Evolutionary conservation across 30 jellyfish, hydroid and myxozoan species (phyloP).

Genomic region (Euphysa ruthae): DNA sequence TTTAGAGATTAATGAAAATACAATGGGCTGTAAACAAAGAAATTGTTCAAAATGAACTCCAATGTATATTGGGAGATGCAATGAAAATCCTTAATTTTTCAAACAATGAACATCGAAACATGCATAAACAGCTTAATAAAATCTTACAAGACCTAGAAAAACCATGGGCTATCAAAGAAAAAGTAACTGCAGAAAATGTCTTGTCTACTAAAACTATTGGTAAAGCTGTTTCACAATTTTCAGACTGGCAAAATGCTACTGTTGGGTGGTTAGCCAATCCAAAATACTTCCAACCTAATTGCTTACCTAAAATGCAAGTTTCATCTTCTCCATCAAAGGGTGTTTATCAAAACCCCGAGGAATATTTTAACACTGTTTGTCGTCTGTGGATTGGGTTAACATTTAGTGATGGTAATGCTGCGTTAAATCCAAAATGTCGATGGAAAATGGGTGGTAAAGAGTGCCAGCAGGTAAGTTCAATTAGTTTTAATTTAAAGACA

Average conservation of each 20-base stretch:
- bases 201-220: background rate
- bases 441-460: background rate
- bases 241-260: slow-evolving; percentile 19
- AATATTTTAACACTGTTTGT: slow-evolving; percentile 12
- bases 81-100: background rate
- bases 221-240: background rate
- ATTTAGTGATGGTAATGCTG: slow-evolving; percentile 14
- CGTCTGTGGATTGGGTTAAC: slow-evolving; percentile 34
- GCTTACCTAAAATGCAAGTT: slow-evolving; percentile 14
- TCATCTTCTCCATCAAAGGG: background rate
- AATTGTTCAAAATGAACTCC: background rate
- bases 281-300: slow-evolving; percentile 4
- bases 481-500: too few relatives aligned
- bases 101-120: background rate
- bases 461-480: too few relatives aligned
- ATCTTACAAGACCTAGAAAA: background rate
- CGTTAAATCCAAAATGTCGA: slow-evolving; percentile 20
- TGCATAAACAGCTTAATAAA: background rate
- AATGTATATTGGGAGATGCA: background rate
- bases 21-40: background rate
- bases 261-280: slow-evolving; percentile 17
- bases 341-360: slow-evolving; percentile 16
- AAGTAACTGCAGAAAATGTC: background rate
- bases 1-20: background rate
- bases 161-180: slow-evolving; percentile 13